Base-by-base conservation (phyloP, 1,140 invertebrate species). In the Chrysomallon squamiferum region DNA sequence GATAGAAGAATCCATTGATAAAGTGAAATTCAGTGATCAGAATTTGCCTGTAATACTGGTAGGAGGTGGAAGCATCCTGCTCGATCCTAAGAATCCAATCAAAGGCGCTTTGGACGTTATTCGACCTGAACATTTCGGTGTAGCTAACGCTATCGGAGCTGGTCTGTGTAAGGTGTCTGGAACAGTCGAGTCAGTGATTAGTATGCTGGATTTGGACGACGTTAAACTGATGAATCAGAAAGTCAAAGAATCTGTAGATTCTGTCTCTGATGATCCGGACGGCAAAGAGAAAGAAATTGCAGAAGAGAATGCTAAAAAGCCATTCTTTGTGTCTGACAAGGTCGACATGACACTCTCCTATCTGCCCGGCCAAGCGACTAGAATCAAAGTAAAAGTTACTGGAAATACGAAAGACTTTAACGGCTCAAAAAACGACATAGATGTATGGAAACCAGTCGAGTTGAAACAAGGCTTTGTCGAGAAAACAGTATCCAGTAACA, bases 81-180 rank as follows among this genome's bases (percentile, higher is more conserved):
- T 81, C 4, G 68, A 73, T 33, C 22, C 18, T 22, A 68, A 65
- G 3, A 22, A 54, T 4, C 52, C 50, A 18, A 58, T 76, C 35
- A 58, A 61, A 2, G 78, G 77, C 11, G 64, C 72, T 18, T 68
- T 59, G 13, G 59, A 69, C 29, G 50, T 79, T 2, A 54, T 76
- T 22, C n/a, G 67, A 9, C 78, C 78, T 1, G 47, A 71, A 20
- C 52, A 78, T 68, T 77, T 59, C 52, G 69, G 78, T 33, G 79
- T 84, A 49, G 80, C 79, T 25, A 84, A 84, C 68, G 80, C 82
- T 9, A 74, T 84, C 7, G 82, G 82, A 22, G 82, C 82, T 3
- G 82, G 80, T 3, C 66, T 84, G 0, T 75, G 79, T 47, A 77
- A 82, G 62, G 71, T 84, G 3, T 73, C 75, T 25, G 72, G 72